Evolutionary conservation across 2,888 invertebrate genomes (phyloP), one percentile per base, ranked within the genome.

Genomic region (Acleris emargana): DNA sequence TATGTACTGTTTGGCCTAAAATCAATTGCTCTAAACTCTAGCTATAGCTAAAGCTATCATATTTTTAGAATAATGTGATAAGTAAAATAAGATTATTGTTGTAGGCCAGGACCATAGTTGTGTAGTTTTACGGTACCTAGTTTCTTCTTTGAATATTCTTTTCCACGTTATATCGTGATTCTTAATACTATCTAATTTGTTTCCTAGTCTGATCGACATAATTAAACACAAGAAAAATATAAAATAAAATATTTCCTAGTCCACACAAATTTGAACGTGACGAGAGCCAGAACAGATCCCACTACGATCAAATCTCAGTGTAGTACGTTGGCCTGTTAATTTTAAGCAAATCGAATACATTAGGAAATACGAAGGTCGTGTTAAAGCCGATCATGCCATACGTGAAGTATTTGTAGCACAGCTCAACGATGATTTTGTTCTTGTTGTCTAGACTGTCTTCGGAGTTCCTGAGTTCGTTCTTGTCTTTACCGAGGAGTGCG

Each of bases 241-340:
- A 45, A 45, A 45, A 45, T 2, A 7, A 38, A 38, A 38, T 38
- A 28, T 28, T 28, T 38, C 32, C 38, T 13, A 13, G 13, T 38
- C 3, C 13, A 13, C 1, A 13, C 38, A 38, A 38, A 38, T 13
- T 38, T 13, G 54, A 62, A 53, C 18, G 64, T 53, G 53, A 59
- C 43, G 50, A 42, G 49, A 59, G 55, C 50, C 47, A 22, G 28
- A 55, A 59, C 20, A 13, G 16, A 38, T 17, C 28, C 43, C 43
- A 75, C 73, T 75, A 77, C 64, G 45, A 60, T 93, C 93, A 97
- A 73, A 97, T 95, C 93, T 98, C 97, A 0, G 96, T 97, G 78
- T 97, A 97, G 89, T 97, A 97, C 1, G 96, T 96, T 0, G 95
- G 95, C 77, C 98, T 88, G 81, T 96, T 96, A 74, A 98, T 97